These are phyloP conservation scores for Lepidonotus clava DNA, from an alignment of 2,888 invertebrate species.

Conservation along the genomic window DNA sequence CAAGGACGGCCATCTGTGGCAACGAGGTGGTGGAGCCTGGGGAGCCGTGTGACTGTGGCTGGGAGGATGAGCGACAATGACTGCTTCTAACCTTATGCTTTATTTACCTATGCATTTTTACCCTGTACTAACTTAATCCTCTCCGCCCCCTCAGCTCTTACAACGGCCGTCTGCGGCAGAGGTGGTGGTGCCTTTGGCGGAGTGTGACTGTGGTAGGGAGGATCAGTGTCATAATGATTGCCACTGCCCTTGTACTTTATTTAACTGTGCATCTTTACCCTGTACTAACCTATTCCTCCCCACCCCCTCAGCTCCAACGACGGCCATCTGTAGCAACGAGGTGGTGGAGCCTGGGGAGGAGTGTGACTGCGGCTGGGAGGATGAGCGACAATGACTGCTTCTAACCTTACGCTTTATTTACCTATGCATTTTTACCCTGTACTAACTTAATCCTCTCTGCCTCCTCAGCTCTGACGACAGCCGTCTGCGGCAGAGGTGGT, in stretches of 20 bases:
- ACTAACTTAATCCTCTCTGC: not conserved
- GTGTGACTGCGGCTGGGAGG: conserved; percentile 98
- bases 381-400: too few relatives aligned
- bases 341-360: conserved; percentile 98
- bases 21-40: not conserved
- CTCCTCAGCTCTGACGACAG: conserved; percentile 81
- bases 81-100: too few relatives aligned
- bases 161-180: conserved; percentile 97
- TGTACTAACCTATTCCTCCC: conserved; percentile 30
- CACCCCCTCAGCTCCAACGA: conserved; percentile 74
- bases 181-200: too few relatives aligned
- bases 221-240: too few relatives aligned
- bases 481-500: conserved; percentile 99
- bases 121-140: too few relatives aligned
- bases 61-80: conserved; percentile 90
- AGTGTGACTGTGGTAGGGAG: too few relatives aligned
- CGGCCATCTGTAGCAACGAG: conserved; percentile 98
- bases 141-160: conserved; percentile 58
- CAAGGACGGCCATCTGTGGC: too few relatives aligned
- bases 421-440: too few relatives aligned
- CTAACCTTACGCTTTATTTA: too few relatives aligned
- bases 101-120: too few relatives aligned
- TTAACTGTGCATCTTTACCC: conserved; percentile 54
- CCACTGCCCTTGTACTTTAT: too few relatives aligned
- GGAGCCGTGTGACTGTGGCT: conserved; percentile 99